Percentiles rank a stretch among this genome's conserved stretches.
phyloP scores from a whole-genome alignment of 1,140 invertebrate species.

The Stegodyphus dumicola region DNA sequence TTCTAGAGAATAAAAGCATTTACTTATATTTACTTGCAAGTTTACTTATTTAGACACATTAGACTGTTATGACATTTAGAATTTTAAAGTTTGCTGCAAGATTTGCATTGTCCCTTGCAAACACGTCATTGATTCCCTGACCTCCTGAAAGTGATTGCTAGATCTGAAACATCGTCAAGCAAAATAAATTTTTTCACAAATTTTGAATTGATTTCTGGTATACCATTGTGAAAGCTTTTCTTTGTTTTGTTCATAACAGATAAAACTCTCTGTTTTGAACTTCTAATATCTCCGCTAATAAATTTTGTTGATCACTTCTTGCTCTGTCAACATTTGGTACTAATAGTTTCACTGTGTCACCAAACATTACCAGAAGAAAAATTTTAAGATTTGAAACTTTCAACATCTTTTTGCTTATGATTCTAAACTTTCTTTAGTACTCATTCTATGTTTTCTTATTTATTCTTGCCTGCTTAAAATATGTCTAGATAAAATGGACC shows the following conservation, averaged over 20 bases:
- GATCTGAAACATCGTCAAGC: no score
- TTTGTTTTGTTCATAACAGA: constrained; percentile 19
- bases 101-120: constrained; percentile 9
- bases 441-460: constrained; percentile 5
- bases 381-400: constrained; percentile 22
- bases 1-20: no score
- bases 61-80: no score
- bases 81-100: no score
- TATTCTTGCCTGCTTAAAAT: constrained; percentile 22
- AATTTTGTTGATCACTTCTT: constrained; percentile 27
- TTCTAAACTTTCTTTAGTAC: no score
- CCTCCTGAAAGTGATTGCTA: background rate
- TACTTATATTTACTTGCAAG: no score
- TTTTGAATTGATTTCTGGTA: constrained; percentile 27
- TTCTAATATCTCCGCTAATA: constrained; percentile 15
- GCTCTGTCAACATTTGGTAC: background rate
- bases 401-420: background rate
- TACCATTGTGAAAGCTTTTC: constrained; percentile 3
- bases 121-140: background rate
- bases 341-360: constrained; percentile 21
- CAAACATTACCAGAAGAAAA: constrained; percentile 24
- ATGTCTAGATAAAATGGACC: constrained; percentile 9
- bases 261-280: background rate
- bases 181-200: background rate
- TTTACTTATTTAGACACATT: no score